Evolutionary conservation across 2,113 vertebrate genomes (phyloP), one percentile per base, ranked within the genome.

Genomic region (Haplochromis burtoni): DNA sequence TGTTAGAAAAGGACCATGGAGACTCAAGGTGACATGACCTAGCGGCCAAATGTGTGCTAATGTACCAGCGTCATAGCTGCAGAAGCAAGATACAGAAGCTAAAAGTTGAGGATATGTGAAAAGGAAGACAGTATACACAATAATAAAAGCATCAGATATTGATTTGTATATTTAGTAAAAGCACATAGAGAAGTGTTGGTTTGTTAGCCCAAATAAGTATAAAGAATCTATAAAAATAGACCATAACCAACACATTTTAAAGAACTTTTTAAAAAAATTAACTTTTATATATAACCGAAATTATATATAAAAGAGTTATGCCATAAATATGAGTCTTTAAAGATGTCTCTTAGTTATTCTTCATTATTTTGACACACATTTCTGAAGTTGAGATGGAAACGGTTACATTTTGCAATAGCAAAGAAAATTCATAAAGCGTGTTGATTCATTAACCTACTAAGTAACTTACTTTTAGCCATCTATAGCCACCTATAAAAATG

Each of bases 61-160:
- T 12, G 92, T 21, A 0, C 94, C 92, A 1, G 89, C 4, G 8
- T 95, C 91, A 3, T 95, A 95, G 45, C 94, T 95, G 88, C 31
- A 85, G 29, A 61, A 24, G 59, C n/a, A 61, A 71, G 35, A 31
- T 12, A 26, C 3, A 10, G 16, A 49, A 57, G 51, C 14, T 40
- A 12, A 54, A 38, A 1, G 17, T 31, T 42, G 2, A 55, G 6
- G 3, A 31, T 19, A 76, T 29, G 26, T 76, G 71, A 29, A 76
- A 76, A 49, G 24, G 24, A 76, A 29, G 6, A 47, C 40, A 17
- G 9, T 29, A 45, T 7, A 47, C 4, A 76, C 21, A 47, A 29
- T 0, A 76, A 47, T 47, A 47, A 76, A 0, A 29, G 24, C 71
- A 31, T 8, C 24, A 76, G 14, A 47, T 47, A 49, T 13, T 49